Evolutionary conservation across 1,140 invertebrate genomes (phyloP), one percentile per base, ranked within the genome.

Genomic region (Grapholita molesta): DNA sequence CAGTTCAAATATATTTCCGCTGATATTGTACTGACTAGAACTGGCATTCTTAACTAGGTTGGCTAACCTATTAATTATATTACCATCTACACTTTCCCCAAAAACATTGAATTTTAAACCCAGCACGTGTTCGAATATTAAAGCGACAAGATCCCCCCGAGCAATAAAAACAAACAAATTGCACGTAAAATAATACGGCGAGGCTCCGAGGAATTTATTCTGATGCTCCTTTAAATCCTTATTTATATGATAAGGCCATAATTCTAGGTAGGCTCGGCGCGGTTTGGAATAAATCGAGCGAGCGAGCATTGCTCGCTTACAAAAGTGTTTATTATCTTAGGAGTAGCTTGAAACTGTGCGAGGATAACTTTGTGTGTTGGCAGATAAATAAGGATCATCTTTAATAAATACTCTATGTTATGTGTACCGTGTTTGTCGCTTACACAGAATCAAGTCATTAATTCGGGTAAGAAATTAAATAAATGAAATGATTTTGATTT

Each of bases 211-310:
- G 78, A 82, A 83, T 85, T 84, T 87, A 85, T 88, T 85, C 79
- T 79, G 83, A 84, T 83, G 81, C 78, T 76, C 64, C 52, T 68
- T 77, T 86, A 86, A 87, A 89, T 86, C 85, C 84, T 87, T 89
- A 85, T 89, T 88, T 89, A 89, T 88, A 84, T 85, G 81, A 86
- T 87, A 84, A 84, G 78, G 83, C 75, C 74, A 86, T 89, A 87
- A 86, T 84, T 89, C 78, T 61, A 28, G 55, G 55, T 61, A 61
- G 55, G 55, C 55, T 48, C 42, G 42, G 42, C 18, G 18, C 42
- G 42, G 42, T 21, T 18, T 2, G n/a, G 42, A 48, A 21, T 48
- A 48, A 48, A 48, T 48, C 42, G 42, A 48, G 15, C 42, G 42
- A 12, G 42, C 42, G 21, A 48, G 18, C 15, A 15, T 48, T 18